Evolutionary conservation across 2,113 vertebrate species (phyloP).

Genomic region (Lepidothrix coronata): DNA sequence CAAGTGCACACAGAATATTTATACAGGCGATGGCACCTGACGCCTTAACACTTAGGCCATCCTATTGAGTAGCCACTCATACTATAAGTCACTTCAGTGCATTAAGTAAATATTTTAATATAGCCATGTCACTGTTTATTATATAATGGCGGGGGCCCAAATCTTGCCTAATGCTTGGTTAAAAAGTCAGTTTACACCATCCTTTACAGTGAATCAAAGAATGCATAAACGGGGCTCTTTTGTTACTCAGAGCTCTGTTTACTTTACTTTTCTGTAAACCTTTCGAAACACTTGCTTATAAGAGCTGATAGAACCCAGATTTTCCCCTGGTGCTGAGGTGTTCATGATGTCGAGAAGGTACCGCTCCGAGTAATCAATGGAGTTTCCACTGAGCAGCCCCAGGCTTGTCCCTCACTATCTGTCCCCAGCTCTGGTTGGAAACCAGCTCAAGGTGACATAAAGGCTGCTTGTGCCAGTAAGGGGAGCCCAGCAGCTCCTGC

Average conservation of each 20-base stretch:
- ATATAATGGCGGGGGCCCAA: conserved; percentile 94
- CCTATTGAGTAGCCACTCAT: conserved; percentile 96
- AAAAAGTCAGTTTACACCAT: conserved; percentile 95
- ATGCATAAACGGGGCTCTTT: conserved; percentile 86
- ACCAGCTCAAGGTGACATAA: neutral
- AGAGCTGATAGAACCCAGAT: conserved; percentile 80
- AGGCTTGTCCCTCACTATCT: neutral
- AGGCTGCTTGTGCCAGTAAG: neutral
- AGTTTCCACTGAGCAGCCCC: conserved; percentile 49
- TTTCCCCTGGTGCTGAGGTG: conserved; percentile 75
- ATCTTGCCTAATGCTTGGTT: conserved; percentile 96
- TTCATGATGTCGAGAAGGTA: conserved; percentile 76
- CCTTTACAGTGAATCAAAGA: conserved; percentile 87
- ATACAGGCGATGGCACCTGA: conserved; percentile 97
- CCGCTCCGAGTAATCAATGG: conserved; percentile 37
- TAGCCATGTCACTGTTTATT: conserved; percentile 98
- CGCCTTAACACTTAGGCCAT: conserved; percentile 96
- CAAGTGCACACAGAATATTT: conserved; percentile 97
- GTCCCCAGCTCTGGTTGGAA: neutral
- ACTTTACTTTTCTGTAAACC: conserved; percentile 89
- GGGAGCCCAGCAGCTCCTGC: neutral
- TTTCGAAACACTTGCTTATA: conserved; percentile 86
- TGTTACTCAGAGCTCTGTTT: conserved; percentile 86
- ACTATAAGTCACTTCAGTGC: conserved; percentile 98
- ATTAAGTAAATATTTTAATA: conserved; percentile 99